phyloP scores from a whole-genome alignment of 2,888 invertebrate species.

The Aleiodes alternator region DNA sequence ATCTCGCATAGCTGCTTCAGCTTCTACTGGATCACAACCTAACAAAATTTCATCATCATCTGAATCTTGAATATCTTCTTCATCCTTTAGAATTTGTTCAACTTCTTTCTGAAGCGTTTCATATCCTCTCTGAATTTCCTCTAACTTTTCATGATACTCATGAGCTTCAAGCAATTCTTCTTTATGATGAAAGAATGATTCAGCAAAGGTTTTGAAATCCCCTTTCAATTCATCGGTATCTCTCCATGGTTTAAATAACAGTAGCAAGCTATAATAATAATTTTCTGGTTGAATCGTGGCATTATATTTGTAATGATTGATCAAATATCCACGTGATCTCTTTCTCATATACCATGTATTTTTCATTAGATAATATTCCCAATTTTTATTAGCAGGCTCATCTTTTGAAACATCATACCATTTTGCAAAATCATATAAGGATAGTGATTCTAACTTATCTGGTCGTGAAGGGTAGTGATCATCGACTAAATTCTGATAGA shows the following conservation, averaged over 20 bases:
- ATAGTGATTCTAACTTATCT: constrained; percentile 55
- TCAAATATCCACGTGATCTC: constrained; percentile 46
- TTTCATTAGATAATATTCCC: constrained; percentile 45
- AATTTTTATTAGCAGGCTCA: constrained; percentile 39
- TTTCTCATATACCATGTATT: constrained; percentile 55
- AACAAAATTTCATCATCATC: neutral
- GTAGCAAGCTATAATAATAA: constrained; percentile 57
- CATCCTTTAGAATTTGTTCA: neutral
- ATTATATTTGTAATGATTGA: constrained; percentile 53
- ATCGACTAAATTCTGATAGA: constrained; percentile 61
- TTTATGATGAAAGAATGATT: constrained; percentile 14
- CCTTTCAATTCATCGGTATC: constrained; percentile 55
- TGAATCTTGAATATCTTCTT: neutral
- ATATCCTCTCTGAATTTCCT: constrained; percentile 22
- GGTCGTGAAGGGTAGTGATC: constrained; percentile 62
- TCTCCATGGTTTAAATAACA: constrained; percentile 61
- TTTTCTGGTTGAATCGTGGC: constrained; percentile 57
- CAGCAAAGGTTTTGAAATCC: neutral
- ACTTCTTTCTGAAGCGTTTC: neutral
- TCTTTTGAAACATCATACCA: constrained; percentile 53
- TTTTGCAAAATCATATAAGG: constrained; percentile 58
- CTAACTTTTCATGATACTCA: constrained; percentile 30
- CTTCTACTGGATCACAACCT: constrained; percentile 4
- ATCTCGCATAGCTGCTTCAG: constrained; percentile 30
- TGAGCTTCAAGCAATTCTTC: neutral